These are phyloP conservation scores for Penaeus japonicus DNA, from an alignment of 1,140 invertebrate genomes.

Conservation along the genomic window DNA sequence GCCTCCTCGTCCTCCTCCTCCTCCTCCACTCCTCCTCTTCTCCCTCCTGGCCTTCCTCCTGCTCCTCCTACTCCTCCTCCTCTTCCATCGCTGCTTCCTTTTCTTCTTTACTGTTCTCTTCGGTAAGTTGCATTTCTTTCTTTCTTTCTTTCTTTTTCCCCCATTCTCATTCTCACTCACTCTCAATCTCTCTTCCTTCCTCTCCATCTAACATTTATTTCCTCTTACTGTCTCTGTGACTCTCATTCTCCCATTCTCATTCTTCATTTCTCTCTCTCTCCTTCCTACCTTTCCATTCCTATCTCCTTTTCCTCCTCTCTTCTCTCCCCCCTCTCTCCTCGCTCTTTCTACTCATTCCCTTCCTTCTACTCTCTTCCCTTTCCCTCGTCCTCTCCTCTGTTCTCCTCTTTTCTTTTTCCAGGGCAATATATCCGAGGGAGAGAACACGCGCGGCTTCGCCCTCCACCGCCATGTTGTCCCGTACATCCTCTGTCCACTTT, in stretches of 20 bases:
- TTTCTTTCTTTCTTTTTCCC: neutral
- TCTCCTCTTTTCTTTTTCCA: too few relatives aligned
- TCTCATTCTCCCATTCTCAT: too few relatives aligned
- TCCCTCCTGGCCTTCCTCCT: neutral
- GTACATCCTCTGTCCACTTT: constrained; percentile 2
- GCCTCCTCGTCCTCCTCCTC: neutral
- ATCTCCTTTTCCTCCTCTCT: too few relatives aligned
- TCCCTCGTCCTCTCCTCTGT: too few relatives aligned
- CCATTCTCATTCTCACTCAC: constrained; percentile 54
- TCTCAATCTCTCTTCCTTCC: neutral
- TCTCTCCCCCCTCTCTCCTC: too few relatives aligned
- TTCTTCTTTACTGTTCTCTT: too few relatives aligned
- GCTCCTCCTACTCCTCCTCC: too few relatives aligned
- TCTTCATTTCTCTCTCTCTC: too few relatives aligned
- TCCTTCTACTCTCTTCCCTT: too few relatives aligned
- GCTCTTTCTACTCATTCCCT: too few relatives aligned
- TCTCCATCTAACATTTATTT: neutral
- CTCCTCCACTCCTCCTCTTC: neutral
- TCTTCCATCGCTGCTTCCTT: neutral
- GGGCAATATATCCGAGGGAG: too few relatives aligned
- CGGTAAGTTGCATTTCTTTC: neutral
- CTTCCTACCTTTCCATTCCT: too few relatives aligned
- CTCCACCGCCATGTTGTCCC: neutral
- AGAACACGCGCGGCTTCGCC: neutral
- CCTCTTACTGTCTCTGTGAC: neutral